Percentiles rank a stretch among this genome's conserved stretches.
These are phyloP conservation scores for Anticlea derivata DNA, from an alignment of 2,888 invertebrate species.

Conservation along the genomic window DNA sequence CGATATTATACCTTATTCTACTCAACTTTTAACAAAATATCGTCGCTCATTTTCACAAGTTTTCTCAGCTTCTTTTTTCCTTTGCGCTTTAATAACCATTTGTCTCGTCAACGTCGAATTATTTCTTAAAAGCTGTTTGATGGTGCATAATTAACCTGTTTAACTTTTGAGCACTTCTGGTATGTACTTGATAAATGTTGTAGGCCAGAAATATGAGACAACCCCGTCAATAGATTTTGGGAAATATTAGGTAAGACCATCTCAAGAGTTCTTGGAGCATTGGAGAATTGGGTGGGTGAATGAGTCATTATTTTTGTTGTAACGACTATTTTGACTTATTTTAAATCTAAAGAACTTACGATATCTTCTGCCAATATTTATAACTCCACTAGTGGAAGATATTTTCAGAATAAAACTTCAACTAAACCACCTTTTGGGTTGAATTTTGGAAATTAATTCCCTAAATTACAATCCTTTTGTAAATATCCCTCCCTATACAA, in stretches of 20 bases:
- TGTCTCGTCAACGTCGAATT: conserved; percentile 41
- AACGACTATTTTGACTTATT: too few relatives aligned
- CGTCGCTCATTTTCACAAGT: conserved; percentile 41
- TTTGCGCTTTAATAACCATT: conserved; percentile 35
- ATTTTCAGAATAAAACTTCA: too few relatives aligned
- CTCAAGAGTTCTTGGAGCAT: too few relatives aligned
- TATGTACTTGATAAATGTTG: conserved; percentile 27
- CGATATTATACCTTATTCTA: conserved; percentile 29
- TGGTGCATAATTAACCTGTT: conserved; percentile 39
- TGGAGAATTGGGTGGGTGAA: too few relatives aligned
- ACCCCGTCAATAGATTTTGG: conserved; percentile 18
- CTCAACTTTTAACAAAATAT: conserved; percentile 42
- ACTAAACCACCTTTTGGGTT: too few relatives aligned
- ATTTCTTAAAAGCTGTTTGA: conserved; percentile 47
- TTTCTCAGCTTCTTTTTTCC: conserved; percentile 38
- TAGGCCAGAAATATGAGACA: conserved; percentile 22
- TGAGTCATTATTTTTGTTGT: not conserved
- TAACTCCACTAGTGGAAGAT: too few relatives aligned
- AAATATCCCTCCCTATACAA: too few relatives aligned
- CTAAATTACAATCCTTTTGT: too few relatives aligned
- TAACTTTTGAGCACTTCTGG: conserved; percentile 23
- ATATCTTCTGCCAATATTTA: too few relatives aligned
- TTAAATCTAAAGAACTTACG: too few relatives aligned
- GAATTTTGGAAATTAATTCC: too few relatives aligned
- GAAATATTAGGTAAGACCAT: too few relatives aligned